Evolutionary conservation across 30 jellyfish, hydroid and myxozoan genomes (phyloP), one percentile per base, ranked within the genome.

Genomic region (Nemopilema nomurai): DNA sequence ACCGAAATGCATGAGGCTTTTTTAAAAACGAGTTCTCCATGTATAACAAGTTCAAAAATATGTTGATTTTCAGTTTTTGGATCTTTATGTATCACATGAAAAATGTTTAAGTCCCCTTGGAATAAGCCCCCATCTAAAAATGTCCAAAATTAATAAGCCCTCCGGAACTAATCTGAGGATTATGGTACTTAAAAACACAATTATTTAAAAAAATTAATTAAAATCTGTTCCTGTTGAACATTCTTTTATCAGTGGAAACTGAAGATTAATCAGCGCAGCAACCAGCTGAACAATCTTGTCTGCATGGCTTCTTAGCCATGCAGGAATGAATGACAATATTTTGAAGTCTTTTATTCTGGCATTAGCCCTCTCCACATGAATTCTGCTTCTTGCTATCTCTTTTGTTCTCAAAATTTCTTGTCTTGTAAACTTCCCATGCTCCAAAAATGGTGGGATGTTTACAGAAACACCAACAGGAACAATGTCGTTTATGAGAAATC

Each of bases 331-430:
- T 13, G 49, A 33, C 22, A 74, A 24, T n/a, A 79, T 25, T 27
- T 79, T 79, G 32, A 63, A 79, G 26, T 79, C 89, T 66, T 79
- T 67, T 22, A 79, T 4, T 71, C 89, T 64, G 1, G 80, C 81
- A 79, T 62, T 79, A 1, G 80, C 89, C 51, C 89, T 28, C 53
- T 79, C 80, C 0, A 79, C 80, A 65, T 79, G 81, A 0, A 79
- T 79, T 79, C 72, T 63, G 80, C 80, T 62, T 1, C 21, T 63
- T 29, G 79, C 80, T 62, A 29, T 64, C 32, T 27, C 6, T n/a
- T 65, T 79, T 25, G 80, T 64, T 25, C 75, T 75, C 3, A 13
- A 30, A 0, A 21, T 21, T 79, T 79, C 80, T 25, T 32, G 62
- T 50, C 24, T 32, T 53, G 87, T 77, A 49, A 63, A 79, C 52